These are phyloP conservation scores for Neosilurus hyrtlii DNA, from an alignment of 2,797 vertebrate genomes.

Conservation along the genomic window DNA sequence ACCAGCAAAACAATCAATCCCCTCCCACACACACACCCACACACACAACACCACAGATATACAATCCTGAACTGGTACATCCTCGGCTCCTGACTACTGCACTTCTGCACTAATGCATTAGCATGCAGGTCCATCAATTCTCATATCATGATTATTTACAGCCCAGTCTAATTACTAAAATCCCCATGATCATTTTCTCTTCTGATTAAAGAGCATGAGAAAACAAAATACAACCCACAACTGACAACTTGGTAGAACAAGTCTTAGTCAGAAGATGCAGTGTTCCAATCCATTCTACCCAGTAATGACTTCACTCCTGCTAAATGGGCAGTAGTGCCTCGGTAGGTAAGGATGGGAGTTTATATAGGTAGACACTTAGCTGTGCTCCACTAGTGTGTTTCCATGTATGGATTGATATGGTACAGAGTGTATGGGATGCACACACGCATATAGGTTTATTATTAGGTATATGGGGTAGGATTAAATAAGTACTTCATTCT, in stretches of 20 bases:
- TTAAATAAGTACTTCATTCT: too few relatives aligned
- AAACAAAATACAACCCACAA: slow-evolving; percentile 4
- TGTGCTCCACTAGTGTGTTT: too few relatives aligned
- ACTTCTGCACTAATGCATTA: slow-evolving; percentile 19
- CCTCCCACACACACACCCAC: neutral
- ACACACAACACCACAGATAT: too few relatives aligned
- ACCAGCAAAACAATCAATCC: neutral
- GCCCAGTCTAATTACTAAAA: slow-evolving; percentile 32
- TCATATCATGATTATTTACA: slow-evolving; percentile 36
- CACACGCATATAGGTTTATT: too few relatives aligned
- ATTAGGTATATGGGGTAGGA: too few relatives aligned
- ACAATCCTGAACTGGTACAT: neutral
- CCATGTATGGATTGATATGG: too few relatives aligned
- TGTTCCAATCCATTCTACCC: neutral
- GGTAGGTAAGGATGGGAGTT: neutral
- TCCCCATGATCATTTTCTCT: slow-evolving; percentile 22
- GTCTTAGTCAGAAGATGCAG: neutral
- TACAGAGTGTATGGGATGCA: too few relatives aligned
- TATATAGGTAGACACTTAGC: neutral
- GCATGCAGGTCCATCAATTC: slow-evolving; percentile 35
- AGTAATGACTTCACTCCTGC: slow-evolving; percentile 1
- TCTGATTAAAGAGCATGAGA: neutral
- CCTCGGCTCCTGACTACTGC: neutral
- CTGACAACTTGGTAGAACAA: neutral
- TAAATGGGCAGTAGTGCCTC: neutral